These are phyloP conservation scores for Nephrotoma appendiculata DNA, from an alignment of 2,888 invertebrate genomes.

Conservation along the genomic window DNA sequence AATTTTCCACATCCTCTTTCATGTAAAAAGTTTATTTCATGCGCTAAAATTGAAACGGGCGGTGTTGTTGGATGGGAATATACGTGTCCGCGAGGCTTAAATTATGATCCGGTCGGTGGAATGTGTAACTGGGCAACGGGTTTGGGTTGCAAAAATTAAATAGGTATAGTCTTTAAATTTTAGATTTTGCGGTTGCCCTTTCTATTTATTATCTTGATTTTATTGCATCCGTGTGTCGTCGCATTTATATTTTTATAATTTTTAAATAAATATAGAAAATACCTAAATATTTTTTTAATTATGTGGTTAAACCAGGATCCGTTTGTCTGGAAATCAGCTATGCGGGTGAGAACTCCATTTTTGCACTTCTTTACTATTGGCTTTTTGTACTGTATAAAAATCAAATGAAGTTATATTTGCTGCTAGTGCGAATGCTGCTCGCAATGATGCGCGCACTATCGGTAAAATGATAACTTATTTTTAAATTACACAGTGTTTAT, in stretches of 20 bases:
- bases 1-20: slow-evolving; percentile 84
- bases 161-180: not conserved
- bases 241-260: not conserved
- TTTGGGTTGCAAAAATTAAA: slow-evolving; percentile 53
- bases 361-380: no score
- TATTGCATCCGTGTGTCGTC: not conserved
- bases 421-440: no score
- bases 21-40: slow-evolving; percentile 83
- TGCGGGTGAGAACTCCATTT: no score
- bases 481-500: no score
- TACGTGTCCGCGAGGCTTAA: slow-evolving; percentile 70
- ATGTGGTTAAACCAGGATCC: no score
- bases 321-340: no score
- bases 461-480: no score
- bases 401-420: no score
- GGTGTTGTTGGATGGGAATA: slow-evolving; percentile 75
- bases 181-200: not conserved
- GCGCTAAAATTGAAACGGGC: slow-evolving; percentile 67
- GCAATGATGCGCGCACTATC: no score
- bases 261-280: not conserved
- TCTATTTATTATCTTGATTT: not conserved
- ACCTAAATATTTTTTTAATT: not conserved
- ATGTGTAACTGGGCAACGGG: slow-evolving; percentile 84
- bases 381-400: no score
- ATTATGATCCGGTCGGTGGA: slow-evolving; percentile 79